Conservation (phyloP, 1,140 invertebrate genomes). For the Temnothorax nylanderi region DNA sequence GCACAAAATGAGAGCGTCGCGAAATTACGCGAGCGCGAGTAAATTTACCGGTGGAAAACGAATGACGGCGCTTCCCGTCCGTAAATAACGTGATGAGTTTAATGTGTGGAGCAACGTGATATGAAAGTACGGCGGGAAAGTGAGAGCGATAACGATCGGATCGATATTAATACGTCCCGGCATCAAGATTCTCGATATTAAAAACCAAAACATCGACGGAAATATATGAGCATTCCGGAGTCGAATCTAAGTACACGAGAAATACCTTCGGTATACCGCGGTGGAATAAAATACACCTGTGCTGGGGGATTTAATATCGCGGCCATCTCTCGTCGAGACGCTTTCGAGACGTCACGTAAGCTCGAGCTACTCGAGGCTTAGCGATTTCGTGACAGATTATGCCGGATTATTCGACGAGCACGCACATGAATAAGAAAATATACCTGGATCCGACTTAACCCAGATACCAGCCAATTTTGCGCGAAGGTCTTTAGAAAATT, state of each 20-base stretch:
- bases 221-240: not conserved
- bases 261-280: constrained; percentile 35
- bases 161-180: not conserved
- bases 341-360: constrained; percentile 61
- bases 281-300: constrained; percentile 46
- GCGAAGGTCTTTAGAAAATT: constrained; percentile 28
- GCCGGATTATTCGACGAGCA: constrained; percentile 60
- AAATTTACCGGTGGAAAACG: constrained; percentile 19
- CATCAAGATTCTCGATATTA: not conserved
- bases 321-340: constrained; percentile 39
- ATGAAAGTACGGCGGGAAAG: not conserved
- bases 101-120: not conserved
- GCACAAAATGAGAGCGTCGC: constrained; percentile 34
- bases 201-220: not conserved
- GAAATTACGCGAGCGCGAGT: not conserved
- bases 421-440: constrained; percentile 62
- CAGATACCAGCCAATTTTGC: constrained; percentile 42
- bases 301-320: constrained; percentile 43
- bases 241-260: constrained; percentile 7
- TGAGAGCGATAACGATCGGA: not conserved
- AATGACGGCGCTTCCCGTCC: not conserved
- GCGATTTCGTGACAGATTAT: constrained; percentile 70
- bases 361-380: constrained; percentile 52
- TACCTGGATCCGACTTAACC: constrained; percentile 40
- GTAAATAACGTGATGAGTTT: not conserved